These are phyloP conservation scores for Betta splendens DNA, from an alignment of 2,797 vertebrate genomes.

Conservation along the genomic window DNA sequence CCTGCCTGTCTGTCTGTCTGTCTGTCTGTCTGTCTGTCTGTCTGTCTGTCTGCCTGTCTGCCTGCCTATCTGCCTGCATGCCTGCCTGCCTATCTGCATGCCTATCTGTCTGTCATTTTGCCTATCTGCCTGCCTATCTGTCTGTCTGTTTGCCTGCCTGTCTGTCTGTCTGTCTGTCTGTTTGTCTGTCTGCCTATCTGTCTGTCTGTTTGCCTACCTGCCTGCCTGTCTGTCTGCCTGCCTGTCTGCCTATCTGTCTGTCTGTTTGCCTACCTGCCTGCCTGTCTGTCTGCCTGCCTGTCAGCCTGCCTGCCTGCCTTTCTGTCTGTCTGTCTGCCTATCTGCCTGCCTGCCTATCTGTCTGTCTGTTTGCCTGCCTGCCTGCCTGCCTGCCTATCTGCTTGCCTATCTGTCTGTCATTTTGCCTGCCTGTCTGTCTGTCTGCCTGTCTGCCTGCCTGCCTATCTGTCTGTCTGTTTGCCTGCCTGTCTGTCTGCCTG, in stretches of 20 bases:
- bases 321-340: slow-evolving; percentile 33
- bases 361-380: no score
- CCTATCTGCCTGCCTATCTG: slow-evolving; percentile 30
- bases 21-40: slow-evolving; percentile 27
- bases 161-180: slow-evolving; percentile 29
- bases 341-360: slow-evolving; percentile 23
- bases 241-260: slow-evolving; percentile 32
- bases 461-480: slow-evolving; percentile 32
- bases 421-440: slow-evolving; percentile 27
- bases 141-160: slow-evolving; percentile 26
- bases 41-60: slow-evolving; percentile 28
- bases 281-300: slow-evolving; percentile 26
- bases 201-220: slow-evolving; percentile 26
- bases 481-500: slow-evolving; percentile 20
- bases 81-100: no score
- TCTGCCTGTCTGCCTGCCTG: slow-evolving; percentile 26
- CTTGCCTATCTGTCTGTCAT: slow-evolving; percentile 34
- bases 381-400: slow-evolving; percentile 24
- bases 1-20: slow-evolving; percentile 35
- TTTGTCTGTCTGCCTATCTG: slow-evolving; percentile 32
- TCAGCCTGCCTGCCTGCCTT: no score
- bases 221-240: slow-evolving; percentile 32
- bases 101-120: no score
- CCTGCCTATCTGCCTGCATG: slow-evolving; percentile 26
- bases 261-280: slow-evolving; percentile 30